Percentiles rank a stretch among this genome's conserved stretches.
These are phyloP conservation scores for Acholoe squamosa DNA, from an alignment of 2,888 invertebrate genomes.

Conservation along the genomic window DNA sequence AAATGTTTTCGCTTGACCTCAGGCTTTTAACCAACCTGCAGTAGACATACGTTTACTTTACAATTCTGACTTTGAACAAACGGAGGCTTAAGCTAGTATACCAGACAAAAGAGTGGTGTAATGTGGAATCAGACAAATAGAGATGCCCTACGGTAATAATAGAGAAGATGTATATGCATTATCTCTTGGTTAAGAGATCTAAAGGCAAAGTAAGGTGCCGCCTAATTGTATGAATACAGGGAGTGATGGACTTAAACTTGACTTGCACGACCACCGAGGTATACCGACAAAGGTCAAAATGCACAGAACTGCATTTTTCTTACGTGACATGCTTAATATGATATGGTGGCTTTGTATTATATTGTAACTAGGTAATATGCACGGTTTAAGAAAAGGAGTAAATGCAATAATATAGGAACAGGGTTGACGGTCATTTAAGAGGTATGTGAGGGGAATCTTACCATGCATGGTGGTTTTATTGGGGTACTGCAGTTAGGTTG, in stretches of 20 bases:
- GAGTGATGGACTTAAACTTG: slow-evolving; percentile 39
- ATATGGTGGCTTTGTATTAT: slow-evolving; percentile 42
- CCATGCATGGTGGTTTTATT: slow-evolving; percentile 49
- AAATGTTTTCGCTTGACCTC: not conserved
- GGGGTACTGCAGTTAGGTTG: slow-evolving; percentile 19
- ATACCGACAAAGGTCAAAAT: slow-evolving; percentile 54
- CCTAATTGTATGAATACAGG: not conserved
- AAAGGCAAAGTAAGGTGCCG: slow-evolving; percentile 55
- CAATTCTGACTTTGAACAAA: not conserved
- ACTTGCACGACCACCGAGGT: slow-evolving; percentile 52
- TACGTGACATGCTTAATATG: slow-evolving; percentile 46
- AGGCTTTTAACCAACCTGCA: not conserved
- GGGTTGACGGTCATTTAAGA: slow-evolving; percentile 34
- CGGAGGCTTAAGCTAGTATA: slow-evolving; percentile 26
- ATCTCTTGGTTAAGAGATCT: slow-evolving; percentile 26
- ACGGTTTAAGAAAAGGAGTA: slow-evolving; percentile 46
- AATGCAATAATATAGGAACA: slow-evolving; percentile 45
- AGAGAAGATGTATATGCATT: slow-evolving; percentile 17
- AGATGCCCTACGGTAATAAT: slow-evolving; percentile 32
- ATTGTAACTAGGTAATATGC: slow-evolving; percentile 22
- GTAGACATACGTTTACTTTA: slow-evolving; percentile 7
- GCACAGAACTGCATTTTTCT: slow-evolving; percentile 43
- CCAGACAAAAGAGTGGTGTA: slow-evolving; percentile 2
- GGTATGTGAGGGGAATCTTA: not conserved
- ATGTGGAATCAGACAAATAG: slow-evolving; percentile 25